Evolutionary conservation across 2,888 invertebrate species (phyloP).

Genomic region (Liopterus haemorrhoidalis): DNA sequence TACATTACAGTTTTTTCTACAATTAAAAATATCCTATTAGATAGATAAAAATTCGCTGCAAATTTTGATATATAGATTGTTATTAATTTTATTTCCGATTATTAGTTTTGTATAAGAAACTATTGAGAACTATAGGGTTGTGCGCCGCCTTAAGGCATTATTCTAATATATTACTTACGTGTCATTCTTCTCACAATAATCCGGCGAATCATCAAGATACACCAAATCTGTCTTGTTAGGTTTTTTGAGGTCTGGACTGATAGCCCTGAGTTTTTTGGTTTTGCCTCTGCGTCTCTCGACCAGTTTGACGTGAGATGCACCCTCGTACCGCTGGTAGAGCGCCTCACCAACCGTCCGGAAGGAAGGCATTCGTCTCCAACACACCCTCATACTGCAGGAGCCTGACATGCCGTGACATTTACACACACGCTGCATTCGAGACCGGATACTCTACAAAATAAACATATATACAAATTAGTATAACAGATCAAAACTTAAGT

Average conservation of each 20-base stretch:
- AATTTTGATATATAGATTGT: no score
- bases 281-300: conserved; percentile 58
- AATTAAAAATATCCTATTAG: no score
- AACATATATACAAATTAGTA: conserved; percentile 5
- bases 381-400: conserved; percentile 83
- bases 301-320: conserved; percentile 76
- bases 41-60: no score
- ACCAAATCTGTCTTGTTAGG: conserved; percentile 88
- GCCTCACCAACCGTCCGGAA: conserved; percentile 73
- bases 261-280: conserved; percentile 64
- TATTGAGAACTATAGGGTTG: no score
- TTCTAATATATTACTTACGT: conserved; percentile 58
- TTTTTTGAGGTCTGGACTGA: conserved; percentile 73
- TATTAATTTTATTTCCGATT: no score
- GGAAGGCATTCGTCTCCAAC: conserved; percentile 78
- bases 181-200: conserved; percentile 82
- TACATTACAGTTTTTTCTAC: no score
- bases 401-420: conserved; percentile 94
- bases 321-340: conserved; percentile 75
- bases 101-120: no score
- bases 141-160: no score
- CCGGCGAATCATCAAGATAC: conserved; percentile 83
- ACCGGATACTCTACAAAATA: conserved; percentile 55
- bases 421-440: conserved; percentile 80
- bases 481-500: not conserved